Evolutionary conservation across 2,888 invertebrate species (phyloP), one percentile per base, ranked within the genome.

Genomic region (Augochlorella aurata): DNA sequence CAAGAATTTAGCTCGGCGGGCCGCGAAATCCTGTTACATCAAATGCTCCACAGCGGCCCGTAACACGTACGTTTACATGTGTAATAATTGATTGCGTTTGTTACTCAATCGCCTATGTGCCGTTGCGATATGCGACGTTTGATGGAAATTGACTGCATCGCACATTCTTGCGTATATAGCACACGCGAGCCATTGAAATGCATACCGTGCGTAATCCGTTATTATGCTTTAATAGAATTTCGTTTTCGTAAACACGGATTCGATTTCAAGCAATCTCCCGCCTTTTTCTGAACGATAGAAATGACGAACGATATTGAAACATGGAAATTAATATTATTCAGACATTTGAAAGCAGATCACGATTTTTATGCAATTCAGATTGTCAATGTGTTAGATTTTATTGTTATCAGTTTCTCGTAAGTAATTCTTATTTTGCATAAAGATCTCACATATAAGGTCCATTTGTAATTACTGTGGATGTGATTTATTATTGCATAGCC

Each of bases 81-180:
- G 49, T 49, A 61, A 49, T 38, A 65, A 50, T 50, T 73, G n/a
- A 63, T 61, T 18, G n/a, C 38, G 10, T 44, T 14, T 65, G 63
- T 65, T 50, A 38, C 44, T 12, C 16, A 16, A 50, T 50, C 63
- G n/a, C 47, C 49, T 29, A 1, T 61, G 72, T 21, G 49, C 47
- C 18, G 61, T n/a, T 24, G 49, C 21, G 47, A 63, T 61, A 49
- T 5, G n/a, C n/a, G 29, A 63, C 61, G 49, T 50, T 50, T 29
- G 63, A 49, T 50, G 29, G 38, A 16, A 72, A 63, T 49, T 24
- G n/a, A 61, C n/a, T 47, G n/a, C 5, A 14, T 49, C 18, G 72
- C 18, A 61, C n/a, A 63, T 72, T 38, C 49, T 49, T 9, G 29
- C 12, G 47, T n/a, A n/a, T n/a, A 29, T 61, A 49, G 1, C 5